Evolutionary conservation across 2,888 invertebrate genomes (phyloP), one percentile per base, ranked within the genome.

Genomic region (Zygothrica quintamaculata): DNA sequence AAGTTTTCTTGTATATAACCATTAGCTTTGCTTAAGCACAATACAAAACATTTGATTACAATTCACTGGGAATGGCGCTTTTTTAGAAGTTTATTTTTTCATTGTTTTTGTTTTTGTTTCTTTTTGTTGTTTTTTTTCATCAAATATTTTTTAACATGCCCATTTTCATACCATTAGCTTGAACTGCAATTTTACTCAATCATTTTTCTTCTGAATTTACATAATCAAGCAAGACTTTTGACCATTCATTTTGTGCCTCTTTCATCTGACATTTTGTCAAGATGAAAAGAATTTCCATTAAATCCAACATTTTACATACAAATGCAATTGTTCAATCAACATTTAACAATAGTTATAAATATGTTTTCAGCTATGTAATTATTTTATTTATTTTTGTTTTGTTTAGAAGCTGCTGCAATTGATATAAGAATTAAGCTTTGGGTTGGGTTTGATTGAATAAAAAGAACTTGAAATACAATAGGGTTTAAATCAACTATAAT

Each of bases 11-110:
- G 47, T 42, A 57, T 64, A 42, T 37, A n/a, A 16, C 42, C 50
- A 65, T 40, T 64, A 37, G 50, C 50, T 61, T 69, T 61, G 47
- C 44, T 26, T 15, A 51, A 36, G 44, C 67, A 43, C 46, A 47
- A 56, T 36, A 60, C 67, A 64, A 67, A 74, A 73, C 22, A 58
- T 86, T 78, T 65, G 74, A 64, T 79, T 79, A 60, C 58, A 22
- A 31, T 36, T 53, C 44, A 56, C 48, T 48, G 48, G 55, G 43
- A 48, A 43, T 52, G 43, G 42, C 57, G 50, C 43, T 50, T 57
- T 60, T 66, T 62, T 65, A 87, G 87, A 77, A 87, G 82, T 64
- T 73, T 31, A n/a, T n/a, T n/a, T n/a, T n/a, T n/a, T n/a, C n/a
- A n/a, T n/a, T n/a, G n/a, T n/a, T n/a, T n/a, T n/a, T n/a, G n/a